Base-by-base conservation (phyloP, 1,140 invertebrate genomes). In the Drosophila varians region DNA sequence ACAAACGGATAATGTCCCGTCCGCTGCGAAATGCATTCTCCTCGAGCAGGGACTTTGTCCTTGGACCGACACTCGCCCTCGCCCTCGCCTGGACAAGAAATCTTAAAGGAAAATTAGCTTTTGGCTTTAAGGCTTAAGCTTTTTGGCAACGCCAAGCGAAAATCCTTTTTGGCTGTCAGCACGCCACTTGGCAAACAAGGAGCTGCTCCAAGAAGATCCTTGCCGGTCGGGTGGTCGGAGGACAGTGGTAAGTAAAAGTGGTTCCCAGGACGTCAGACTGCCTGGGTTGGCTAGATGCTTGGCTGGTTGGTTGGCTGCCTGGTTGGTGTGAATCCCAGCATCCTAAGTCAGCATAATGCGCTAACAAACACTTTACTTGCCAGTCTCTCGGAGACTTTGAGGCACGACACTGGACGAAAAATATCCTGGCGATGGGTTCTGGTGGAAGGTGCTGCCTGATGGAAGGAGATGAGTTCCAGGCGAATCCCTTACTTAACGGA, bases 151-250 rank as follows among this genome's bases (percentile, higher is more conserved):
- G 77, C 73, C 73, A 77, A 87, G 73, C 82, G 70, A 71, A 73
- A 87, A 87, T 87, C 82, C 83, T 87, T 87, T 87, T 87, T 76
- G 84, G 83, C 83, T 87, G 82, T 87, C 82, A 87, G 82, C 82
- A 87, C 70, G 69, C 82, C 82, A 86, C 82, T 86, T 86, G 80
- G 82, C 82, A 86, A 80, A 87, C 76, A 84, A 80, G 77, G 68
- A 47, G 48, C 34, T 53, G 47, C 58, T 38, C n/a, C n/a, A n/a
- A 26, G 7, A 46, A 46, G 69, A 61, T 64, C 34, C 57, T 61
- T 60, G 55, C 60, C 38, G 23, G 23, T 25, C 45, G 40, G 21
- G 16, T 28, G 11, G 43, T 51, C 48, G 51, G 65, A 60, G 68
- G 66, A 51, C 66, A 73, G 65, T 77, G 74, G 80, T 86, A 84